Percentiles rank a stretch among this genome's conserved stretches.
These are phyloP conservation scores for Therioaphis trifolii DNA, from an alignment of 2,888 invertebrate genomes.

Conservation along the genomic window DNA sequence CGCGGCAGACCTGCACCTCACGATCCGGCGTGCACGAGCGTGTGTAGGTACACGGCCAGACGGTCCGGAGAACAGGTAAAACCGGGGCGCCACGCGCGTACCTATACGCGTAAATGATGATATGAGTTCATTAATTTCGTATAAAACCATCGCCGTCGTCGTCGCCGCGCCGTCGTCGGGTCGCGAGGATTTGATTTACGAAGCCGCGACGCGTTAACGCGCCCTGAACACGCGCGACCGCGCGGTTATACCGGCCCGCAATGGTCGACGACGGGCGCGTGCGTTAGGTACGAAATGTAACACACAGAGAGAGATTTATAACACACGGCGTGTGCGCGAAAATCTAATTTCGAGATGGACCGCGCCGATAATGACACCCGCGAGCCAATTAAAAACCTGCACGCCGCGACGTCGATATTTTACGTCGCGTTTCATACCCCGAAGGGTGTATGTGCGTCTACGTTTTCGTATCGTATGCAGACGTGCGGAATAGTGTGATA, in stretches of 20 bases:
- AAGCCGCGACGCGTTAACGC: neutral
- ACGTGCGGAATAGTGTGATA: too few relatives aligned
- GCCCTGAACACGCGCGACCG: neutral
- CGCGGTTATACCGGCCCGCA: too few relatives aligned
- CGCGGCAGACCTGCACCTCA: too few relatives aligned
- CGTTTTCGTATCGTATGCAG: too few relatives aligned
- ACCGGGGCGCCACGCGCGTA: too few relatives aligned
- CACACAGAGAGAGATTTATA: too few relatives aligned
- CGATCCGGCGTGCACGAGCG: neutral
- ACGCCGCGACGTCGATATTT: neutral
- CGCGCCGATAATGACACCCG: neutral
- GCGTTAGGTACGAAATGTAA: too few relatives aligned
- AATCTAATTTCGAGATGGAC: slow-evolving; percentile 12
- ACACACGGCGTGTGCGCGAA: neutral
- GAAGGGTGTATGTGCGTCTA: too few relatives aligned
- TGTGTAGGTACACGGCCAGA: too few relatives aligned
- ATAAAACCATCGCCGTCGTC: neutral
- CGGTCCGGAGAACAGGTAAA: neutral
- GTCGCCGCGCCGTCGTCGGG: too few relatives aligned
- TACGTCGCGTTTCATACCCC: neutral
- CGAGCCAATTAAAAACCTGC: slow-evolving; percentile 44
- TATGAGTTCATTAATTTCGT: neutral
- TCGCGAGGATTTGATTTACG: neutral
- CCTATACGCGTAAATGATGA: too few relatives aligned
- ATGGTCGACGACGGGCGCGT: too few relatives aligned